A percentile compares a stretch with the other conserved stretches of the same genome.
Conservation (phyloP, 2,888 invertebrate genomes). For the Macaria notata region DNA sequence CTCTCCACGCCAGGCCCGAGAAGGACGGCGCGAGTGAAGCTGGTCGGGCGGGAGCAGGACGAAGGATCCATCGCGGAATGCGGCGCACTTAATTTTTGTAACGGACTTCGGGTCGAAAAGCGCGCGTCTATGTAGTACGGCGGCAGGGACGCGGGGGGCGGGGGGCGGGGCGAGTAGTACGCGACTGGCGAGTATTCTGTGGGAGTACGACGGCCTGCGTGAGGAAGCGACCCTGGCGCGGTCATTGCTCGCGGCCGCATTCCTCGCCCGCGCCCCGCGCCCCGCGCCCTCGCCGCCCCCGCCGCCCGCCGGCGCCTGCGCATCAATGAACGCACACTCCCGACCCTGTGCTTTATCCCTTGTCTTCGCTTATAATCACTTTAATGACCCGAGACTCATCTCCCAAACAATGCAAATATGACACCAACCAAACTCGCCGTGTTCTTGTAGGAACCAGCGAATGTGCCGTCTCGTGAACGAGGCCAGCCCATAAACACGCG, state of each 20-base stretch:
- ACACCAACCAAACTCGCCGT: background rate
- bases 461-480: background rate
- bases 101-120: constrained; percentile 78
- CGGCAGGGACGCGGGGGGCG: constrained; percentile 47
- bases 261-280: constrained; percentile 62
- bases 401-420: background rate
- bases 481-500: background rate
- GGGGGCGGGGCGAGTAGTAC: constrained; percentile 48
- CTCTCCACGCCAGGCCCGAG: constrained; percentile 31
- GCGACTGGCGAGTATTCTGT: constrained; percentile 35
- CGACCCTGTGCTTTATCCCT: constrained; percentile 37
- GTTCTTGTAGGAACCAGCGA: background rate
- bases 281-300: constrained; percentile 66
- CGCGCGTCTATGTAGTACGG: constrained; percentile 75
- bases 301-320: constrained; percentile 67
- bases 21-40: constrained; percentile 33
- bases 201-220: constrained; percentile 79
- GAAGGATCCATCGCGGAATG: constrained; percentile 68
- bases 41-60: constrained; percentile 58
- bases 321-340: constrained; percentile 77
- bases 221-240: constrained; percentile 82
- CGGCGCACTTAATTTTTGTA: constrained; percentile 80
- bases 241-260: constrained; percentile 77
- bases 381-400: background rate
- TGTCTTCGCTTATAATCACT: background rate